Percentiles rank a stretch among this genome's conserved stretches.
Conservation (phyloP, 1,140 invertebrate species). For the Ericerus pela region DNA sequence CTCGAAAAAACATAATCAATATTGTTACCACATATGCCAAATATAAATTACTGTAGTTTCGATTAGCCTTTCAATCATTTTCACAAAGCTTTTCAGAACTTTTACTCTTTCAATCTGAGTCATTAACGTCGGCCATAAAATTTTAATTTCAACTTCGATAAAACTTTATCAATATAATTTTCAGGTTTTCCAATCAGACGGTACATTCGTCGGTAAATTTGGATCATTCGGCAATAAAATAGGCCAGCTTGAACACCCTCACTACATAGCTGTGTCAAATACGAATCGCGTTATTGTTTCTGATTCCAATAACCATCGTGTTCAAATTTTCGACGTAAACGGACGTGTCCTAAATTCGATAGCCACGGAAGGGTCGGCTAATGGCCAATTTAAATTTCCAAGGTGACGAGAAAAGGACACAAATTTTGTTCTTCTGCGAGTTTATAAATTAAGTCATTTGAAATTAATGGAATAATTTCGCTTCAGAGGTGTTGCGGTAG, state of each 20-base stretch:
- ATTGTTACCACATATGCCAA: too few species aligned
- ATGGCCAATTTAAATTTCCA: slow-evolving; percentile 92
- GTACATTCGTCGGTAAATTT: slow-evolving; percentile 94
- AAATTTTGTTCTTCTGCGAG: too few species aligned
- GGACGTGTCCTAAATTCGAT: slow-evolving; percentile 74
- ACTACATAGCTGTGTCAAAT: slow-evolving; percentile 91
- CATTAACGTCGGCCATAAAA: too few species aligned
- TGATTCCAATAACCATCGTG: slow-evolving; percentile 87
- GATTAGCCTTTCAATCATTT: too few species aligned
- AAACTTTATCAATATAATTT: slow-evolving; percentile 23
- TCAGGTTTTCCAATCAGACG: slow-evolving; percentile 95
- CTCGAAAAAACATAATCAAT: too few species aligned
- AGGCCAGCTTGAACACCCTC: slow-evolving; percentile 89
- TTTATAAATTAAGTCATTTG: not conserved
- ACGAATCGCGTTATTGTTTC: slow-evolving; percentile 88
- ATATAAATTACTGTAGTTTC: too few species aligned
- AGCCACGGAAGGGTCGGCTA: slow-evolving; percentile 77
- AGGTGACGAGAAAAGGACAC: too few species aligned
- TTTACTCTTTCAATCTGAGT: too few species aligned
- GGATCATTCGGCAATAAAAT: slow-evolving; percentile 72
- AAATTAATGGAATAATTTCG: not conserved
- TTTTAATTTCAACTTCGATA: too few species aligned
- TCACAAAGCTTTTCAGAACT: too few species aligned
- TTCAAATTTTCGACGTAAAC: slow-evolving; percentile 90
- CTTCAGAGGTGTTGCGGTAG: slow-evolving; percentile 81